phyloP scores from a whole-genome alignment of 2,113 vertebrate genomes.

The Tychaedon coryphoeus region DNA sequence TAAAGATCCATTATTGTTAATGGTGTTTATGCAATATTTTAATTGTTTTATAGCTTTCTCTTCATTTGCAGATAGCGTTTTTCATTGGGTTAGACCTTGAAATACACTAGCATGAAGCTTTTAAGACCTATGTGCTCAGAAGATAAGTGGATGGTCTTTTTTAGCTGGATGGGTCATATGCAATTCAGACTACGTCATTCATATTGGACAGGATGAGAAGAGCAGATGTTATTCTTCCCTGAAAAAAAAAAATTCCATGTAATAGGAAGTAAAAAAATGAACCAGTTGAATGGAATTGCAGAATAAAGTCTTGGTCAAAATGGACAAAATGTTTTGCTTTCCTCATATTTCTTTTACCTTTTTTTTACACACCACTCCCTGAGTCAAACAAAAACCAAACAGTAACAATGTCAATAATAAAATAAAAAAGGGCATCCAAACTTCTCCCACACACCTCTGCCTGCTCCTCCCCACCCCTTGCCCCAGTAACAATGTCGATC shows the following conservation, averaged over 20 bases:
- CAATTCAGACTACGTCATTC: not conserved
- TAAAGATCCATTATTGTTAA: not conserved
- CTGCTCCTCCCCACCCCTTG: not conserved
- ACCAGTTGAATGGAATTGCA: not conserved
- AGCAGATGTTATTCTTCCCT: not conserved
- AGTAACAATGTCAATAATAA: accelerated
- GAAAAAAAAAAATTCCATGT: not conserved
- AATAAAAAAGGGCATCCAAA: not conserved
- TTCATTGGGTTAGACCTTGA: not conserved
- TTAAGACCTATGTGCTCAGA: not conserved
- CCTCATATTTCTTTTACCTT: not conserved
- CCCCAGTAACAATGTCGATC: not conserved
- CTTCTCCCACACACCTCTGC: not conserved
- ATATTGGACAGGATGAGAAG: not conserved
- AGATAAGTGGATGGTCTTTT: not conserved
- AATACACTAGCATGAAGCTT: not conserved
- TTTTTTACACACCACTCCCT: not conserved
- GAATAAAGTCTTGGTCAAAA: not conserved
- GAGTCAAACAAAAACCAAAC: not conserved
- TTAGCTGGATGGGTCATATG: not conserved
- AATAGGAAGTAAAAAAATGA: not conserved
- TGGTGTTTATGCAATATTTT: not conserved
- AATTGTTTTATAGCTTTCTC: not conserved
- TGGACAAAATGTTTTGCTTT: not conserved
- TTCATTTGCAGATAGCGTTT: not conserved